Evolutionary conservation across 2,797 vertebrate species (phyloP).

Genomic region (Sciaenops ocellatus): DNA sequence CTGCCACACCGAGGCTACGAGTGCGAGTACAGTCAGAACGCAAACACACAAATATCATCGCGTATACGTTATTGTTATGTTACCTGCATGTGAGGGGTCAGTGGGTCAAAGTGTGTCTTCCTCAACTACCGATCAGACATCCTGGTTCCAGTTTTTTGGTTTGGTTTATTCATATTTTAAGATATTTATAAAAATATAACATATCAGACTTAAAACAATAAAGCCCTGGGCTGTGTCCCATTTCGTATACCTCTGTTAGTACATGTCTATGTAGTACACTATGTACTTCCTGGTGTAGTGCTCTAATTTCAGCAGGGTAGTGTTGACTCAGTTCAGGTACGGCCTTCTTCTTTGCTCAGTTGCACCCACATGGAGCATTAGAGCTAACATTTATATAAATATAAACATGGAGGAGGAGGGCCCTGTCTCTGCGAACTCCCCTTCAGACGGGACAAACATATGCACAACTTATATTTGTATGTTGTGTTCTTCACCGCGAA

Average conservation of each 20-base stretch:
- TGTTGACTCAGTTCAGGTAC: too few relatives aligned
- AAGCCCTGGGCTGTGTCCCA: too few relatives aligned
- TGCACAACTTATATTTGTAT: too few relatives aligned
- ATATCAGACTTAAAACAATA: background rate
- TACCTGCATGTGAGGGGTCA: background rate
- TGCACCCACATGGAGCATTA: too few relatives aligned
- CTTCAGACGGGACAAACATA: conserved; percentile 82
- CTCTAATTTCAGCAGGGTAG: too few relatives aligned
- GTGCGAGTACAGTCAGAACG: background rate
- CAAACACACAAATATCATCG: conserved; percentile 20
- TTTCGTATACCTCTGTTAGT: too few relatives aligned
- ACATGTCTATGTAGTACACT: too few relatives aligned
- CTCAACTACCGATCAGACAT: background rate
- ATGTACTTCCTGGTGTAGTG: too few relatives aligned
- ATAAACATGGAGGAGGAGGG: conserved; percentile 44
- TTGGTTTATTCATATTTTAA: background rate
- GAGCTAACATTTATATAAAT: too few relatives aligned
- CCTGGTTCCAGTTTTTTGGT: background rate
- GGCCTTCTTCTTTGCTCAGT: too few relatives aligned
- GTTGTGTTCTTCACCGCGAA: too few relatives aligned
- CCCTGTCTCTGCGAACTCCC: conserved; percentile 57
- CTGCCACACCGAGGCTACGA: conserved; percentile 19
- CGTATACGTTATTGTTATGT: background rate
- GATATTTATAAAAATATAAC: background rate
- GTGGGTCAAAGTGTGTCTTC: background rate